Evolutionary conservation across 2,113 vertebrate genomes (phyloP).

Genomic region (Aplodontia rufa): DNA sequence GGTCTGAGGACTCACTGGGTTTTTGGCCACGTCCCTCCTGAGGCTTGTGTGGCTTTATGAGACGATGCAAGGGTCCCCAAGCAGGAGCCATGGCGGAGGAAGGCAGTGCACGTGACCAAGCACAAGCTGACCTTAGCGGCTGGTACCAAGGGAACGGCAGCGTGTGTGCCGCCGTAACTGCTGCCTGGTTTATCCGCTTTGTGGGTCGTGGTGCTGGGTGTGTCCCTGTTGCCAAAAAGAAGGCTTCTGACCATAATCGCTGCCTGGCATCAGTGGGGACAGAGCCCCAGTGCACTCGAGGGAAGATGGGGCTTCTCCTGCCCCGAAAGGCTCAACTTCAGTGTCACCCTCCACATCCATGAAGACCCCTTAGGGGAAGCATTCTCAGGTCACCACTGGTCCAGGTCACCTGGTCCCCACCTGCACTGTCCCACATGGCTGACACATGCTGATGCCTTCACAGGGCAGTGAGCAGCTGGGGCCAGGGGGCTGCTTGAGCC

Average conservation of each 20-base stretch:
- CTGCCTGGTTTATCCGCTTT: too few relatives aligned
- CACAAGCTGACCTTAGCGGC: background rate
- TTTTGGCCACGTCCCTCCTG: background rate
- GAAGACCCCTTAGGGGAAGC: background rate
- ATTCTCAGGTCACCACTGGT: background rate
- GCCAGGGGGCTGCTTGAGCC: background rate
- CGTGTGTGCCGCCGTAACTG: too few relatives aligned
- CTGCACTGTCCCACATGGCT: accelerated
- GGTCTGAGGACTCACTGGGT: background rate
- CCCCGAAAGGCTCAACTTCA: background rate
- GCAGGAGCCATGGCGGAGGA: background rate
- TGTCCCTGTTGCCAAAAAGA: too few relatives aligned
- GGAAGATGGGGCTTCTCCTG: background rate
- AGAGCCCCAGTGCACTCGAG: background rate
- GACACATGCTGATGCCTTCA: background rate
- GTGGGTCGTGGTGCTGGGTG: too few relatives aligned
- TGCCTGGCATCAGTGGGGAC: too few relatives aligned
- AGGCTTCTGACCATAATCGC: too few relatives aligned
- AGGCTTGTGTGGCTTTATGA: background rate
- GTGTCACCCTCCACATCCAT: background rate
- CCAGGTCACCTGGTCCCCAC: too few relatives aligned
- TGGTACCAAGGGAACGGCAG: accelerated
- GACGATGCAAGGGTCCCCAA: accelerated
- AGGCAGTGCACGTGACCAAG: accelerated
- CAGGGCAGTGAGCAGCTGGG: accelerated